phyloP scores from a whole-genome alignment of 2,113 vertebrate species.

The Trinectes maculatus region DNA sequence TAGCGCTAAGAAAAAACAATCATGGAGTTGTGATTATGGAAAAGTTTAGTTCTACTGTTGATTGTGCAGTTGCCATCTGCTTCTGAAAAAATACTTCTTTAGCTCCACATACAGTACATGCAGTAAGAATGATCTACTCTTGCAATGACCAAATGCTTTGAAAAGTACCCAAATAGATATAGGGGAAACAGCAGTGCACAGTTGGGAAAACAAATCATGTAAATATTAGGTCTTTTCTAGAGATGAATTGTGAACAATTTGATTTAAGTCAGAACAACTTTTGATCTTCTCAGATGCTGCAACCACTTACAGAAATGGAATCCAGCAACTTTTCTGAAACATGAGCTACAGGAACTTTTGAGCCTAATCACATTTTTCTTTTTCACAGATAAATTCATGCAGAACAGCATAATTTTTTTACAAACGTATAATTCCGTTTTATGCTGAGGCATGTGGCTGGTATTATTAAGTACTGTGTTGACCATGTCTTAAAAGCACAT shows the following conservation, averaged over 20 bases:
- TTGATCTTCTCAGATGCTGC: no score
- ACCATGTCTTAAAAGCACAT: background rate
- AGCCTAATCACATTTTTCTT: background rate
- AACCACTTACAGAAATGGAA: no score
- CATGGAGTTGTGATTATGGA: conserved; percentile 12
- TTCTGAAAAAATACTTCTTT: background rate
- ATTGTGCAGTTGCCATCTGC: background rate
- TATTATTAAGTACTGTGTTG: conserved; percentile 39
- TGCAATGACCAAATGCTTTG: background rate
- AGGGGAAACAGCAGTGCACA: no score
- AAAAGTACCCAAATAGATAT: no score
- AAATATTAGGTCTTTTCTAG: no score
- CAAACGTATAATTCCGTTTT: conserved; percentile 12
- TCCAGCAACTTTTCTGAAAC: no score
- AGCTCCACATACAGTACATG: conserved; percentile 5
- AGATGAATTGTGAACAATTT: no score
- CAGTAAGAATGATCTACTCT: background rate
- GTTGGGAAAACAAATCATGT: no score
- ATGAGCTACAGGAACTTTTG: background rate
- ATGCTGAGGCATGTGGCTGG: conserved; percentile 12
- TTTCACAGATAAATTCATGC: background rate
- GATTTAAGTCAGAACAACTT: no score
- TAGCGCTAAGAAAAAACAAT: background rate
- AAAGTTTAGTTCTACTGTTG: background rate
- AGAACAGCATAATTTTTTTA: conserved; percentile 4